Evolutionary conservation across 2,113 vertebrate genomes (phyloP), one percentile per base, ranked within the genome.

Genomic region (Symphodus melops): DNA sequence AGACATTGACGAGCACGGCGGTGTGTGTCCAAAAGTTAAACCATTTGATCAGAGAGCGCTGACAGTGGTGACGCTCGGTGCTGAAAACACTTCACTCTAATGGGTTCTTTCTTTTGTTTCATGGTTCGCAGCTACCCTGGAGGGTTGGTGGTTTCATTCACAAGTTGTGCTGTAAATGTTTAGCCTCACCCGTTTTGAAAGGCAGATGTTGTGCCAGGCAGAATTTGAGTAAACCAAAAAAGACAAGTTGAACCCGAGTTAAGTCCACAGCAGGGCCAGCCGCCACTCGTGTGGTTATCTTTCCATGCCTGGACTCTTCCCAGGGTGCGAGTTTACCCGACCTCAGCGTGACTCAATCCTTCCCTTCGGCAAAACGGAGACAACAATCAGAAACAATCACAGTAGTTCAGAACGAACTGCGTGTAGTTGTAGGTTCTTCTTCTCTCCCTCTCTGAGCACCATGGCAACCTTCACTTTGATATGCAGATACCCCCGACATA

Each of bases 401-500:
- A 71, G 48, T 68, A 51, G 19, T 52, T 42, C 56, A 79, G 63
- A 86, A 86, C 77, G 87, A 81, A 83, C 72, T 17, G 76, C 70
- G 70, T 70, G 78, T 72, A 75, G 68, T 42, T 53, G 78, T 77
- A 73, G 80, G 62, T 66, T 83, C 77, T 82, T 41, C 59, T 17
- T 74, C 66, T 46, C 63, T 74, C 25, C 17, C 66, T 81, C 54
- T 75, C 69, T 10, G 49, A 77, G 73, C 85, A 36, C 84, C 83
- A 84, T 85, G 84, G 84, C 77, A 92, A 88, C 91, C 70, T 80
- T 86, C 53, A 72, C 92, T 93, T 92, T 93, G 91, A 93, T 91
- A 92, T 94, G 91, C 79, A 93, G 89, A 93, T 90, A 48, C 54
- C 64, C 61, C 21, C n/a, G 4, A 65, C 85, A 85, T 84, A 76